Evolutionary conservation across 2,113 vertebrate genomes (phyloP).

Genomic region (Urocitellus parryii): DNA sequence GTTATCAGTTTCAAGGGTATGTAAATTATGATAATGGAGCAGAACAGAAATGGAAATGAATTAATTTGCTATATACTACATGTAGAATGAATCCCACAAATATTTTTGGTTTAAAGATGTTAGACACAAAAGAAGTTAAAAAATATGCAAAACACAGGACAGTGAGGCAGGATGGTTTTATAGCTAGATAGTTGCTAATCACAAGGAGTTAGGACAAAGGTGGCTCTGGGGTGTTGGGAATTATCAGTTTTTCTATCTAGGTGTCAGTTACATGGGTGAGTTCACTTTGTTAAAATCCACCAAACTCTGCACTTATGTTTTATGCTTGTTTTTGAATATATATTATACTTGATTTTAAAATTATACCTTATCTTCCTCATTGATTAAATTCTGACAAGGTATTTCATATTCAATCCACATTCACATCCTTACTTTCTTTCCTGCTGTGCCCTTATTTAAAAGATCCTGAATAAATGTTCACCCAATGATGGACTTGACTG

Average conservation of each 20-base stretch:
- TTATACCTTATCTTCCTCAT: not conserved
- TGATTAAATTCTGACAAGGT: not conserved
- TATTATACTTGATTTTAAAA: not conserved
- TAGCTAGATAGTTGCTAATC: not conserved
- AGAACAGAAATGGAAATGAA: not conserved
- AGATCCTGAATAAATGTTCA: not conserved
- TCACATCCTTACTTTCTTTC: not conserved
- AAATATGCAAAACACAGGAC: not conserved
- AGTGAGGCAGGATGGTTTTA: not conserved
- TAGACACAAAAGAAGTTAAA: not conserved
- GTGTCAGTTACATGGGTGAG: too few species aligned
- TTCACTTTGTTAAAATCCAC: not conserved
- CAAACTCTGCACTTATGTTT: not conserved
- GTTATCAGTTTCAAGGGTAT: not conserved
- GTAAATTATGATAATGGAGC: not conserved
- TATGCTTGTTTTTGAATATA: not conserved
- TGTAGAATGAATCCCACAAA: not conserved
- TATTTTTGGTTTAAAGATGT: not conserved
- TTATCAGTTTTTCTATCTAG: not conserved
- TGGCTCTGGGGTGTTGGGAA: not conserved
- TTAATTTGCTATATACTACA: not conserved
- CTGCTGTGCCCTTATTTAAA: not conserved
- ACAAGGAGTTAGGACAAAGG: not conserved
- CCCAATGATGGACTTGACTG: not conserved
- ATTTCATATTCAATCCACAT: not conserved